Evolutionary conservation across 1,140 invertebrate genomes (phyloP).

Genomic region (Calliopsis andreniformis): DNA sequence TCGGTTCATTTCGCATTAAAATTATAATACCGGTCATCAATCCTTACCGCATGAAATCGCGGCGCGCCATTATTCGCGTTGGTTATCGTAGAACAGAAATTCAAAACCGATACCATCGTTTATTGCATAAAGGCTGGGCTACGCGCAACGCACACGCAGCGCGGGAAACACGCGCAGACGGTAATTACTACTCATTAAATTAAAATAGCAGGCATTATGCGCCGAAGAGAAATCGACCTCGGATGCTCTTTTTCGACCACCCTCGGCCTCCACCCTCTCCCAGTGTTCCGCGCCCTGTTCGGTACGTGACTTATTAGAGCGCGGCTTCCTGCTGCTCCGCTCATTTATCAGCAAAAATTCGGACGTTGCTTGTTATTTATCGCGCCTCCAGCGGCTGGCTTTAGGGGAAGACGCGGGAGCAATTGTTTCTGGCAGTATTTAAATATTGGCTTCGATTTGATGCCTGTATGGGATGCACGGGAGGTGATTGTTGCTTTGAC

Average conservation of each 20-base stretch:
- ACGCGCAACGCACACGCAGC: neutral
- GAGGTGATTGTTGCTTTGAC: no score
- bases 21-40: constrained; percentile 33
- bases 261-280: no score
- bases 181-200: constrained; percentile 61
- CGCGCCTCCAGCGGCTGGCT: neutral
- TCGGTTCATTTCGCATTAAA: constrained; percentile 30
- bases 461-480: no score
- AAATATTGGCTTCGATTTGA: no score
- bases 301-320: constrained; percentile 50
- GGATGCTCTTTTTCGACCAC: neutral
- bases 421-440: no score
- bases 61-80: constrained; percentile 38
- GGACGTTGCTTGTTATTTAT: neutral
- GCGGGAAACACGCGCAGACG: neutral
- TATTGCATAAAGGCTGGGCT: constrained; percentile 27
- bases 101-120: constrained; percentile 34
- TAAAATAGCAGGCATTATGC: constrained; percentile 49
- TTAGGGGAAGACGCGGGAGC: neutral
- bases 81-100: constrained; percentile 43
- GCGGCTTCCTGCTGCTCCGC: neutral
- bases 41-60: constrained; percentile 25
- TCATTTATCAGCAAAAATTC: constrained; percentile 32
- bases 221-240: constrained; percentile 35
- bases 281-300: neutral